These are phyloP conservation scores for Drosophila hamatofila DNA, from an alignment of 2,888 invertebrate species.

Conservation along the genomic window DNA sequence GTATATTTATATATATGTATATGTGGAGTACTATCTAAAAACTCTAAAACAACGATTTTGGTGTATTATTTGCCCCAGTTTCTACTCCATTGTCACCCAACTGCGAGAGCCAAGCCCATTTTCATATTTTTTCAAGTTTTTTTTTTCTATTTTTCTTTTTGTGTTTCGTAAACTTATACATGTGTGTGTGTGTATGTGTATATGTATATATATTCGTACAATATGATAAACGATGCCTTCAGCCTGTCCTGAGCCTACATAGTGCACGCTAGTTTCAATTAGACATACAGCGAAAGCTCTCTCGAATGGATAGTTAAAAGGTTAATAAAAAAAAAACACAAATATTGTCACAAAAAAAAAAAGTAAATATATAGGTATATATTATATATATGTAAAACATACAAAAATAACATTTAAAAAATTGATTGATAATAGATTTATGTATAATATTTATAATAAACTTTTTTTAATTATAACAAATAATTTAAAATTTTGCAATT, in stretches of 20 bases:
- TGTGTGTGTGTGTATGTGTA: slow-evolving; percentile 16
- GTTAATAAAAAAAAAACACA: neutral
- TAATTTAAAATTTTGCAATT: no score
- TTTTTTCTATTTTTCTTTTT: slow-evolving; percentile 25
- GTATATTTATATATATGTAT: neutral
- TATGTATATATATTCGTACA: slow-evolving; percentile 11
- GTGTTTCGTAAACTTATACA: slow-evolving; percentile 50
- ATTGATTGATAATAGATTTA: no score
- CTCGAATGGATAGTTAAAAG: neutral
- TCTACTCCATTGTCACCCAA: slow-evolving; percentile 51
- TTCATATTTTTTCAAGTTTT: slow-evolving; percentile 36
- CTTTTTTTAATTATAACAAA: no score
- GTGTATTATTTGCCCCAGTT: slow-evolving; percentile 60
- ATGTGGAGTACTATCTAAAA: neutral
- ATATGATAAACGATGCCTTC: slow-evolving; percentile 73
- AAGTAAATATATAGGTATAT: neutral
- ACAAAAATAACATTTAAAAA: no score
- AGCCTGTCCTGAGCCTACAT: slow-evolving; percentile 27
- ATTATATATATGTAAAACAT: no score
- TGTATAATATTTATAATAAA: no score
- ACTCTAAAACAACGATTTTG: slow-evolving; percentile 11
- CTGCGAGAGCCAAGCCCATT: slow-evolving; percentile 69
- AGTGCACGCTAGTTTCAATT: slow-evolving; percentile 45
- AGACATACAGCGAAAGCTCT: slow-evolving; percentile 21
- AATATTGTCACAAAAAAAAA: neutral